These are phyloP conservation scores for Tipula helvola DNA, from an alignment of 2,888 invertebrate genomes.

Conservation along the genomic window DNA sequence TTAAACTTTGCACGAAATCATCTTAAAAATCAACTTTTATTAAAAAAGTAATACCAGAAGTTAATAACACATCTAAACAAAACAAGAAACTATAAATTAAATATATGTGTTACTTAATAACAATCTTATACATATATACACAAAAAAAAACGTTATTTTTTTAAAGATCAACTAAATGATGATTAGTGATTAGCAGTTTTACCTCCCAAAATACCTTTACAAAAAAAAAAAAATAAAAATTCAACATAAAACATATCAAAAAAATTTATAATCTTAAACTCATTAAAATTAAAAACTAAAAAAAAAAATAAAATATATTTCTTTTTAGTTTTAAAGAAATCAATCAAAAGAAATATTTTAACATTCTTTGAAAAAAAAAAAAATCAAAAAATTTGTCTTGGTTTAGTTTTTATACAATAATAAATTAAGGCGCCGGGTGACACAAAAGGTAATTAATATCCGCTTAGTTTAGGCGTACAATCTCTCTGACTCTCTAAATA, in stretches of 20 bases:
- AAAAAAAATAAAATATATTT: neutral
- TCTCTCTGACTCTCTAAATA: too few species aligned
- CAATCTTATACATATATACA: neutral
- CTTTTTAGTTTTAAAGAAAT: neutral
- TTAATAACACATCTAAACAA: neutral
- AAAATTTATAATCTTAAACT: neutral
- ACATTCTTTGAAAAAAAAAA: neutral
- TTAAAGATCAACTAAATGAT: neutral
- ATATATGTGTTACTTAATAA: neutral
- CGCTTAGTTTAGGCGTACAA: too few species aligned
- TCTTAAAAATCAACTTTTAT: neutral
- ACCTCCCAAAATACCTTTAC: neutral
- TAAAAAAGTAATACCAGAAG: neutral
- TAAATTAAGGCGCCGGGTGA: neutral
- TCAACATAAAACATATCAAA: neutral
- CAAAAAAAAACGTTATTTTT: neutral
- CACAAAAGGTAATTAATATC: neutral
- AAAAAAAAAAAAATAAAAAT: neutral
- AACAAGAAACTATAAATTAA: neutral
- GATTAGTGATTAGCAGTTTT: neutral
- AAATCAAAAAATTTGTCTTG: neutral
- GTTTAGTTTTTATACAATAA: neutral
- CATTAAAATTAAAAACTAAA: neutral
- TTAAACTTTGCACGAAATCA: slow-evolving; percentile 4
- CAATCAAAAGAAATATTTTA: neutral